phyloP scores from a whole-genome alignment of 2,888 invertebrate genomes.

The Diachrysia chrysitis region DNA sequence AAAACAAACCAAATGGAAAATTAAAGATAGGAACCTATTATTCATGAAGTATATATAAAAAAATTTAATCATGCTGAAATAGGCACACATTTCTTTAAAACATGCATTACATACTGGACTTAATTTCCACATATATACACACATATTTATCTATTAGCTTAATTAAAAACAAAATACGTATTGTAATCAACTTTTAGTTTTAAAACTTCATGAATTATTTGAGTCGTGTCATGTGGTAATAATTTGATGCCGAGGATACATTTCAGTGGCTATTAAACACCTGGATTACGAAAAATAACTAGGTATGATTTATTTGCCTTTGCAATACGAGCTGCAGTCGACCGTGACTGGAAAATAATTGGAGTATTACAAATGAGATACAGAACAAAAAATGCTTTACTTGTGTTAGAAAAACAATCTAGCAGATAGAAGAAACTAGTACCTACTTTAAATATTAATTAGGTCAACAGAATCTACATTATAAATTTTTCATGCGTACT shows the following conservation, averaged over 20 bases:
- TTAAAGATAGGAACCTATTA: too few species aligned
- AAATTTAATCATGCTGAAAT: too few species aligned
- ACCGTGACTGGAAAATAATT: slow-evolving; percentile 43
- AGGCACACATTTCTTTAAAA: neutral
- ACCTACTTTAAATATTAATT: neutral
- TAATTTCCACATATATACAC: neutral
- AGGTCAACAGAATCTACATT: neutral
- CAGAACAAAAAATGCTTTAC: slow-evolving; percentile 37
- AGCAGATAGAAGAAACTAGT: neutral
- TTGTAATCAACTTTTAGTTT: neutral
- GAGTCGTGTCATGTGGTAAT: slow-evolving; percentile 35
- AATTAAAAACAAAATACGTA: too few species aligned
- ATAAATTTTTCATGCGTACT: neutral
- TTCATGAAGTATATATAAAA: too few species aligned
- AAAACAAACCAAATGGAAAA: neutral
- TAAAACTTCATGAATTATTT: slow-evolving; percentile 19
- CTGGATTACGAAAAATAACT: slow-evolving; percentile 23
- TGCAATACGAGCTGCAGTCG: slow-evolving; percentile 22
- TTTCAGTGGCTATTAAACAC: slow-evolving; percentile 22
- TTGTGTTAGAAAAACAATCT: slow-evolving; percentile 34
- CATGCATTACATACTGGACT: neutral
- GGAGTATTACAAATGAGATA: slow-evolving; percentile 44
- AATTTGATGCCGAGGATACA: slow-evolving; percentile 10
- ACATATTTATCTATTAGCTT: too few species aligned
- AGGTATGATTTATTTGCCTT: slow-evolving; percentile 42